phyloP scores from a whole-genome alignment of 2,113 vertebrate genomes.

The Agelaius tricolor region DNA sequence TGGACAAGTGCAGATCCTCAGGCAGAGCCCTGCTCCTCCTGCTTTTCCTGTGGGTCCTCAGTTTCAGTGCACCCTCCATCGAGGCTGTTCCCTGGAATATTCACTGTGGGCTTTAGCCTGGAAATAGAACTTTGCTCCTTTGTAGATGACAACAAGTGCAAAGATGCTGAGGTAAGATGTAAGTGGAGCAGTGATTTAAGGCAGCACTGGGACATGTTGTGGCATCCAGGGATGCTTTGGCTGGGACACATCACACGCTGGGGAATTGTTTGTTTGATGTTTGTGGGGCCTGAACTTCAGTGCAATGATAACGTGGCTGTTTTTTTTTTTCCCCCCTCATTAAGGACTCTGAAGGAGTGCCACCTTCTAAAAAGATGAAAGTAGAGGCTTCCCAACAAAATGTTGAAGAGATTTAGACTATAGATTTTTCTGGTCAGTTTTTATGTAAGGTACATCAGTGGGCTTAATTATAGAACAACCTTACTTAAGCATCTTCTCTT shows the following conservation, averaged over 20 bases:
- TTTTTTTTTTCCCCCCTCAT: conserved; percentile 14
- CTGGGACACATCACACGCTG: not conserved
- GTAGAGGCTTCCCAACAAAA: conserved; percentile 89
- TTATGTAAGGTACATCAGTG: conserved; percentile 75
- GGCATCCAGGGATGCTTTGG: not conserved
- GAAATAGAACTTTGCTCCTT: not conserved
- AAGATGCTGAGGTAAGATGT: not conserved
- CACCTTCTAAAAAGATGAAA: conserved; percentile 94
- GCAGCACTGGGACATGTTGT: not conserved
- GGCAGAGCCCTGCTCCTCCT: not conserved
- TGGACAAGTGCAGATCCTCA: not conserved
- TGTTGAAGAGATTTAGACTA: conserved; percentile 89
- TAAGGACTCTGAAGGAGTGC: conserved; percentile 90
- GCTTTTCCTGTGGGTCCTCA: not conserved
- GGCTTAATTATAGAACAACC: conserved; percentile 73
- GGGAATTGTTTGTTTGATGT: conserved; percentile 1
- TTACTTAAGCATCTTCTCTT: conserved; percentile 71
- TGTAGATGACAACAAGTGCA: not conserved
- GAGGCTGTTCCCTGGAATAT: not conserved
- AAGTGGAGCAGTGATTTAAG: not conserved
- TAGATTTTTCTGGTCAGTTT: conserved; percentile 61
- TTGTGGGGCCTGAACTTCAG: not conserved
- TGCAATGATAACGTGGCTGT: conserved; percentile 31
- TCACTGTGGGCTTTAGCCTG: not conserved
- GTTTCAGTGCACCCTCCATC: not conserved